Conservation (phyloP, 2,888 invertebrate species). For the Brachyptera risi region DNA sequence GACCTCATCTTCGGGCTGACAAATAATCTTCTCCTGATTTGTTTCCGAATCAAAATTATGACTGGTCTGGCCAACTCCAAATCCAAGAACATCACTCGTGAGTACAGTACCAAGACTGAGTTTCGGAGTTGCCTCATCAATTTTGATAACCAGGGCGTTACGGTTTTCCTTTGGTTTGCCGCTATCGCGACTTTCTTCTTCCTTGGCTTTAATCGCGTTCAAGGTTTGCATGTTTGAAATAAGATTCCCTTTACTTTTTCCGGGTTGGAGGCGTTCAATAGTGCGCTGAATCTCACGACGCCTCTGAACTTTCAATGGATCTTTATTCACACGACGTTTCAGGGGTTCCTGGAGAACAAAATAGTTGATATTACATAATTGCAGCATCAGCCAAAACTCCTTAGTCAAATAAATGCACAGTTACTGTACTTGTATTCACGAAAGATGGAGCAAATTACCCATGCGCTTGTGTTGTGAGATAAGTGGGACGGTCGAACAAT, state of each 20-base stretch:
- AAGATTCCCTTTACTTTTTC: conserved; percentile 83
- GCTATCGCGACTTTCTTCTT: conserved; percentile 4
- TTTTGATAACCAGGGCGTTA: conserved; percentile 25
- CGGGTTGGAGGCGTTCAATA: conserved; percentile 78
- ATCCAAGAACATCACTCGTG: conserved; percentile 62
- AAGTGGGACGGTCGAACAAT: too few species aligned
- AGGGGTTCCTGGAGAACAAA: conserved; percentile 25
- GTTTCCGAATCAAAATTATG: conserved; percentile 56
- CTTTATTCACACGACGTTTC: conserved; percentile 43
- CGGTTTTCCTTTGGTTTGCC: conserved; percentile 28
- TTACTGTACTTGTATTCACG: too few species aligned
- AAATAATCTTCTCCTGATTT: conserved; percentile 36
- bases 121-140: conserved; percentile 65
- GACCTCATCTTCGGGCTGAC: too few species aligned
- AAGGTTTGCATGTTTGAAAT: conserved; percentile 60
- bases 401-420: neutral
- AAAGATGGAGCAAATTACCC: too few species aligned
- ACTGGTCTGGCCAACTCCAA: conserved; percentile 49
- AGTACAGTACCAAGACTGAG: conserved; percentile 81
- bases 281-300: conserved; percentile 72
- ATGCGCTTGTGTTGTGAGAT: too few species aligned
- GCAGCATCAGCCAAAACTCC: too few species aligned
- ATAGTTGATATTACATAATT: too few species aligned
- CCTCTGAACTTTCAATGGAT: conserved; percentile 21
- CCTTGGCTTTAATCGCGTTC: conserved; percentile 44